These are phyloP conservation scores for Augochlora pura DNA, from an alignment of 1,140 invertebrate genomes.

Conservation along the genomic window DNA sequence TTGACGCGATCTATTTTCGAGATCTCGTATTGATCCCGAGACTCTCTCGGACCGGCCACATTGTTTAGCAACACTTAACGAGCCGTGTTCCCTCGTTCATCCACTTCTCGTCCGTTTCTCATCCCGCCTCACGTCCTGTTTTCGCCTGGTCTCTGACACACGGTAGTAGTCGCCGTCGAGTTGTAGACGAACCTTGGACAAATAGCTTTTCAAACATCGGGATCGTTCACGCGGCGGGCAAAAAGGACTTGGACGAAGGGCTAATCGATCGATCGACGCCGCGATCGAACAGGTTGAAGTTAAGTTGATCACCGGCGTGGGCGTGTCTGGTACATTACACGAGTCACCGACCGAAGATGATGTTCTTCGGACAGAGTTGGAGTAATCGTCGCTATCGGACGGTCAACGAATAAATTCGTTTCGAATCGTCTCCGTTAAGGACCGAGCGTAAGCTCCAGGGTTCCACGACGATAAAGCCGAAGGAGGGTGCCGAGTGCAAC, in stretches of 20 bases:
- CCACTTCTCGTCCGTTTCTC: neutral
- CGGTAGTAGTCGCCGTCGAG: too few species aligned
- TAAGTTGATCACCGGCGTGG: neutral
- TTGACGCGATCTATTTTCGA: slow-evolving; percentile 22
- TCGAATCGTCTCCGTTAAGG: neutral
- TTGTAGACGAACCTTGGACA: too few species aligned
- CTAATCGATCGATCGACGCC: neutral
- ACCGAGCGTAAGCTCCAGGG: too few species aligned
- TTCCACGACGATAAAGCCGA: too few species aligned
- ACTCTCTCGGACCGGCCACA: neutral
- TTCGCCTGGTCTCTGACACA: too few species aligned
- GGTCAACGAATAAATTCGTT: too few species aligned
- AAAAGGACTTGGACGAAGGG: too few species aligned
- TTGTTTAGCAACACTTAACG: neutral
- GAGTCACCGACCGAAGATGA: neutral
- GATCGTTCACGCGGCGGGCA: too few species aligned
- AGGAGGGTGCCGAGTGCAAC: too few species aligned
- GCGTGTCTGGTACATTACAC: neutral
- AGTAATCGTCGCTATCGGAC: too few species aligned
- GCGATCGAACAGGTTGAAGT: neutral
- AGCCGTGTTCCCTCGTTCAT: neutral
- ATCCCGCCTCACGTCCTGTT: too few species aligned
- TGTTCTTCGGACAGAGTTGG: neutral
- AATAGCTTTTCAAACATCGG: too few species aligned
- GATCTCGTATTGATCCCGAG: neutral